Conservation (phyloP, 2,113 vertebrate genomes). For the Chaetodon trifascialis region DNA sequence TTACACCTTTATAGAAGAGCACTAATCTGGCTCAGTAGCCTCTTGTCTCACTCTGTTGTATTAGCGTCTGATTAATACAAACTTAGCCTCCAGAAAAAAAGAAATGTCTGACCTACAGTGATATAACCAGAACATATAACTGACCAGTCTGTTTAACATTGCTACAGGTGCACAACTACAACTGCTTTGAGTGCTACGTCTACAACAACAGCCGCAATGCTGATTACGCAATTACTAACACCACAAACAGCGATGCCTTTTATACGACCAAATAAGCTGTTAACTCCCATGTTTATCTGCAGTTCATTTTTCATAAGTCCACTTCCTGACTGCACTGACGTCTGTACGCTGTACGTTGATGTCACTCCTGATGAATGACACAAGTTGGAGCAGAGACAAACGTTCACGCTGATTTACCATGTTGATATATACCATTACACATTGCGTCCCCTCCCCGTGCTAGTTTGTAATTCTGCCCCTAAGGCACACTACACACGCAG, state of each 20-base stretch:
- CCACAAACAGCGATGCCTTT: neutral
- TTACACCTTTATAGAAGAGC: conserved; percentile 1
- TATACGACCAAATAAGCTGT: neutral
- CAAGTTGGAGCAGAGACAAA: neutral
- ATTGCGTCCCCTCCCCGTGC: neutral
- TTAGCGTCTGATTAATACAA: conserved; percentile 38
- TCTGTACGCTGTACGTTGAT: no score
- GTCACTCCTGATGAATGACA: conserved; percentile 20
- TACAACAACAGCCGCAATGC: neutral
- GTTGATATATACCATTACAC: conserved; percentile 40
- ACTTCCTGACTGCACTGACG: neutral
- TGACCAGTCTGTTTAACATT: neutral
- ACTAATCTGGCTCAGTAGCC: conserved; percentile 54
- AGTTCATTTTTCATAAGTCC: conserved; percentile 5
- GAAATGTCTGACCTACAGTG: neutral
- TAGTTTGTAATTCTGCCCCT: conserved; percentile 47
- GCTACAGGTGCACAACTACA: neutral
- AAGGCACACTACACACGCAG: conserved; percentile 19
- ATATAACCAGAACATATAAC: neutral
- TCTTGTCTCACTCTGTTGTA: conserved; percentile 34
- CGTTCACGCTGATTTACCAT: conserved; percentile 28
- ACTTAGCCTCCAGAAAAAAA: neutral
- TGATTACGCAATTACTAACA: neutral
- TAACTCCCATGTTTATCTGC: neutral
- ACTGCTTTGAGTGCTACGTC: neutral